These are phyloP conservation scores for Cryptotermes secundus DNA, from an alignment of 1,140 invertebrate species.

Conservation along the genomic window DNA sequence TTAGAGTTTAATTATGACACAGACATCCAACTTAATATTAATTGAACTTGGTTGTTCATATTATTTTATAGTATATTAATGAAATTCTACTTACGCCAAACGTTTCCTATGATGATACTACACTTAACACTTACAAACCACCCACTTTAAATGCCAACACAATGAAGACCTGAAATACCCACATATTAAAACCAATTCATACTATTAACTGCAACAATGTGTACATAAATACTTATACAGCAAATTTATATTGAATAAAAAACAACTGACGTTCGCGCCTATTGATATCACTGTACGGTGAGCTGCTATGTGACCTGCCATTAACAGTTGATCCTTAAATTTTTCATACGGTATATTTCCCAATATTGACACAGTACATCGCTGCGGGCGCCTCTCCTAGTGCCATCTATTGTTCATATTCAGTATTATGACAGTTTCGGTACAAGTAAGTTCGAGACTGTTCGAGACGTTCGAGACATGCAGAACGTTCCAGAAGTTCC, in stretches of 20 bases:
- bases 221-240: background rate
- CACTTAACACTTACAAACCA: background rate
- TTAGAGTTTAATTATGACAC: background rate
- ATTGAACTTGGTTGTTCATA: background rate
- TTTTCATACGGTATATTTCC: background rate
- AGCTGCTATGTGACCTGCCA: background rate
- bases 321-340: background rate
- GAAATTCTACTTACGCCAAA: background rate
- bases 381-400: background rate
- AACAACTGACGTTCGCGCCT: background rate
- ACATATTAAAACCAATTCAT: background rate
- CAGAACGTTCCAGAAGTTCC: too few relatives aligned
- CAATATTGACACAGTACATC: background rate
- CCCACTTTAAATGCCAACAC: background rate
- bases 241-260: background rate
- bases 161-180: background rate
- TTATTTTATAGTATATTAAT: background rate
- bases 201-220: background rate
- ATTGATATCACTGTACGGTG: background rate
- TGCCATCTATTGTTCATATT: background rate
- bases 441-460: too few relatives aligned
- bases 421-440: too few relatives aligned
- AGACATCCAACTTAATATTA: background rate
- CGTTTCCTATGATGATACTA: conserved; percentile 1
- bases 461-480: too few relatives aligned